Percentiles rank a stretch among this genome's conserved stretches.
These are phyloP conservation scores for Agonopterix arenella DNA, from an alignment of 2,888 invertebrate species.

Conservation along the genomic window DNA sequence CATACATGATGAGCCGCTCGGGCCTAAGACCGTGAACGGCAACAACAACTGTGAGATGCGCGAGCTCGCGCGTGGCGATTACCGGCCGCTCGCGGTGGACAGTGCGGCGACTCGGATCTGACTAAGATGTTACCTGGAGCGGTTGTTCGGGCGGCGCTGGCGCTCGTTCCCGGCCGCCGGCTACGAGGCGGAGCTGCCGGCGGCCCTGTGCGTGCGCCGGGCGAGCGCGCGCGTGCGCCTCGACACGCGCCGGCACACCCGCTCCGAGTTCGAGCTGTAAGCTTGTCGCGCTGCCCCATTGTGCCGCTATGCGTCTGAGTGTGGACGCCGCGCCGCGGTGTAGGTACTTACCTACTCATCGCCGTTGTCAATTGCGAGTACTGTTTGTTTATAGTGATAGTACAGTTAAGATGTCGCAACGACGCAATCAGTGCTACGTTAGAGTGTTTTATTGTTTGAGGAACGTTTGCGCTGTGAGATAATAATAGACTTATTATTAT, in stretches of 20 bases:
- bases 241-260: slow-evolving; percentile 67
- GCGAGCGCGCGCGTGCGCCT: slow-evolving; percentile 53
- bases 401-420: slow-evolving; percentile 29
- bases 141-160: slow-evolving; percentile 80
- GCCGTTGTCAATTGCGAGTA: slow-evolving; percentile 46
- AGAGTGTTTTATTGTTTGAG: slow-evolving; percentile 26
- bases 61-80: slow-evolving; percentile 78
- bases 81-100: slow-evolving; percentile 69
- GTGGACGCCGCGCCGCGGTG: slow-evolving; percentile 15
- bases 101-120: slow-evolving; percentile 80
- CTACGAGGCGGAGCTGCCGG: slow-evolving; percentile 50
- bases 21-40: slow-evolving; percentile 81
- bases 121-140: slow-evolving; percentile 87
- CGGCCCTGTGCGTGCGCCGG: slow-evolving; percentile 53
- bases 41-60: slow-evolving; percentile 89
- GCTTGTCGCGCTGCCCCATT: slow-evolving; percentile 11
- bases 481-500: slow-evolving; percentile 23
- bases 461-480: slow-evolving; percentile 31
- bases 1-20: slow-evolving; percentile 65
- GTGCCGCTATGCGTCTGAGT: slow-evolving; percentile 8
- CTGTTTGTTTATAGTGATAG: slow-evolving; percentile 31
- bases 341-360: slow-evolving; percentile 4
- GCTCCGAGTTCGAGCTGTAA: slow-evolving; percentile 71
- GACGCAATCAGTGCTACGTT: slow-evolving; percentile 26
- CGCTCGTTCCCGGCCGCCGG: slow-evolving; percentile 66